A percentile compares a stretch with the other conserved stretches of the same genome.
Conservation (phyloP, 2,888 invertebrate species). For the Ochropleura leucogaster region DNA sequence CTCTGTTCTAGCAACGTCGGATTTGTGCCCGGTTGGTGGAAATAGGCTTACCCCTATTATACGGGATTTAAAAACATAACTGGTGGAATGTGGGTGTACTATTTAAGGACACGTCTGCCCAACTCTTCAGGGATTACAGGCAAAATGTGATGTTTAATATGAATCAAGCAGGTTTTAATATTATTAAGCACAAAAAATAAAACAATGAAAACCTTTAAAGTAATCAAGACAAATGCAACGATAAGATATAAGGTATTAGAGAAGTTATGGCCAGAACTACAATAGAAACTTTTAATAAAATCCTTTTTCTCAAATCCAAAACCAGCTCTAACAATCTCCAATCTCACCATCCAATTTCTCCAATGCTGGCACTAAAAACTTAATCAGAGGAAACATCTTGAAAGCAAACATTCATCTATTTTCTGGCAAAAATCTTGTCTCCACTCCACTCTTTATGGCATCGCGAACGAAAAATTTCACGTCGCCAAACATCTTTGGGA, state of each 20-base stretch:
- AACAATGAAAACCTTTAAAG: not conserved
- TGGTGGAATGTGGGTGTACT: too few species aligned
- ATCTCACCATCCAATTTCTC: constrained; percentile 48
- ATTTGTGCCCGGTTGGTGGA: too few species aligned
- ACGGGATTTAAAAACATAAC: too few species aligned
- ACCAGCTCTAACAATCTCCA: constrained; percentile 40
- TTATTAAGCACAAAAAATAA: not conserved
- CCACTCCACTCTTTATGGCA: constrained; percentile 45
- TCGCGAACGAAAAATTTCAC: constrained; percentile 60
- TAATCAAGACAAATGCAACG: not conserved
- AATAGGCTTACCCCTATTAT: too few species aligned
- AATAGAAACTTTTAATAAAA: constrained; percentile 40
- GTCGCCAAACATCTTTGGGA: constrained; percentile 56
- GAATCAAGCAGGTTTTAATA: too few species aligned
- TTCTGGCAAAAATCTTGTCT: constrained; percentile 54
- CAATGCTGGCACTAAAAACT: constrained; percentile 59
- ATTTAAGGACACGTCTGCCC: too few species aligned
- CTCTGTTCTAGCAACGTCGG: too few species aligned
- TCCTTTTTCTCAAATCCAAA: constrained; percentile 26
- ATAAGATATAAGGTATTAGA: not conserved
- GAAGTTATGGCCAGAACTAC: not conserved
- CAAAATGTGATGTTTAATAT: too few species aligned
- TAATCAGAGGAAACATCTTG: constrained; percentile 59
- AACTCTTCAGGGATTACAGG: too few species aligned
- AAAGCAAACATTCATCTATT: constrained; percentile 58